Conservation (phyloP, 2,113 vertebrate species). For the Spermophilus dauricus region DNA sequence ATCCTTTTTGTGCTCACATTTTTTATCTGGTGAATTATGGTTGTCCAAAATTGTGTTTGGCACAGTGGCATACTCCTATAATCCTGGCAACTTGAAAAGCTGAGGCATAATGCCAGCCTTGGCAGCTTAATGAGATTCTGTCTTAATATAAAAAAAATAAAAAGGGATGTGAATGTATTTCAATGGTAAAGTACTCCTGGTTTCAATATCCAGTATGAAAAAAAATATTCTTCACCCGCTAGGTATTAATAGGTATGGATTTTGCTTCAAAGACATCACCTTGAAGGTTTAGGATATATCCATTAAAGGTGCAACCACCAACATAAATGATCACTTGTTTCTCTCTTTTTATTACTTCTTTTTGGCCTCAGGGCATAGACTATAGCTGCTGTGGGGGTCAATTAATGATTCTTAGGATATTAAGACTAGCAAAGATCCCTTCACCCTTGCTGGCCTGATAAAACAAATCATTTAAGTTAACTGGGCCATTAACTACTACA, state of each 20-base stretch:
- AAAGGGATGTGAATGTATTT: too few species aligned
- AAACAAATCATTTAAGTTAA: constrained; percentile 92
- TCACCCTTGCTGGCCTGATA: constrained; percentile 85
- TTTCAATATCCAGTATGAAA: too few species aligned
- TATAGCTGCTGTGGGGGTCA: constrained; percentile 90
- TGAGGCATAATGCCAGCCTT: too few species aligned
- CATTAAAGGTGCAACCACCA: constrained; percentile 88
- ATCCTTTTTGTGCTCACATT: constrained; percentile 84
- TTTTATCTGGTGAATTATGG: constrained; percentile 84
- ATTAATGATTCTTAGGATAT: constrained; percentile 70
- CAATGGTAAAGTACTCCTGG: too few species aligned
- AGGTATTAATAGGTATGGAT: constrained; percentile 67
- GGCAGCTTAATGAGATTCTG: too few species aligned
- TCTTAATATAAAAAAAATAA: too few species aligned
- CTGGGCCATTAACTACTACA: constrained; percentile 90
- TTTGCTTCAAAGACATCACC: constrained; percentile 89
- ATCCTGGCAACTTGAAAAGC: too few species aligned
- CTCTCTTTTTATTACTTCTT: constrained; percentile 84
- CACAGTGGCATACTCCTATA: too few species aligned
- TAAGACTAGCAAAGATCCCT: constrained; percentile 91
- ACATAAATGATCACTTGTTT: constrained; percentile 61
- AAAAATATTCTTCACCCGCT: neutral
- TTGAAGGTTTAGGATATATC: constrained; percentile 86
- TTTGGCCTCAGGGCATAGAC: constrained; percentile 91
- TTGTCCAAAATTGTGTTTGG: constrained; percentile 76